A percentile compares a stretch with the other conserved stretches of the same genome.
Conservation (phyloP, 2,113 vertebrate species). For the Dipodomys stephensi region DNA sequence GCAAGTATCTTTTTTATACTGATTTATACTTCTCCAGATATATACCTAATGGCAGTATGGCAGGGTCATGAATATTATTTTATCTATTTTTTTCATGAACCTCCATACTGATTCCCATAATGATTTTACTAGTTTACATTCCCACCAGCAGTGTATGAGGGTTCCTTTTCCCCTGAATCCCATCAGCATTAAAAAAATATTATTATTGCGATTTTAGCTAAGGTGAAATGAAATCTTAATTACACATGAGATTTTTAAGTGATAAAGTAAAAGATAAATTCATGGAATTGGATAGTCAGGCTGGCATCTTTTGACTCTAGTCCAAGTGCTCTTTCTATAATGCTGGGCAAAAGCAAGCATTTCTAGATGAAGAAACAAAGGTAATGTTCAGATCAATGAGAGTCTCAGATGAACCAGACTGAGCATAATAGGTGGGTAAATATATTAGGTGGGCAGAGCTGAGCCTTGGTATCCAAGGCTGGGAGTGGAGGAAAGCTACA, state of each 20-base stretch:
- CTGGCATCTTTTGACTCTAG: constrained; percentile 2
- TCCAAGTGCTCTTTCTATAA: constrained; percentile 13
- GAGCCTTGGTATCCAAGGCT: background rate
- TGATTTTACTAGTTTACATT: too few species aligned
- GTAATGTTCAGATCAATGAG: background rate
- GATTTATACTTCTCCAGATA: too few species aligned
- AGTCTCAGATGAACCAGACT: background rate
- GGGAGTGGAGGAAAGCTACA: background rate
- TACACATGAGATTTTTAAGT: constrained; percentile 13
- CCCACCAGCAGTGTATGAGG: too few species aligned
- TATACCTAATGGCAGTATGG: too few species aligned
- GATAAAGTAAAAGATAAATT: constrained; percentile 8
- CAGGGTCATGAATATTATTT: too few species aligned
- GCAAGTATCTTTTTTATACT: too few species aligned
- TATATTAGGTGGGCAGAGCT: background rate
- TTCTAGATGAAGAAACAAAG: constrained; percentile 23
- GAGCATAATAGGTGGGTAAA: background rate
- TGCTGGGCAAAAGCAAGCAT: background rate
- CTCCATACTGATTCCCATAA: too few species aligned
- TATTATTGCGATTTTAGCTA: too few species aligned
- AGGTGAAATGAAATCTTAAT: too few species aligned
- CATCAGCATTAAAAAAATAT: too few species aligned
- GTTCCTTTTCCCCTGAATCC: too few species aligned
- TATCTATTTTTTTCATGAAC: too few species aligned
- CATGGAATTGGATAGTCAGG: constrained; percentile 42